These are phyloP conservation scores for Ophion slaviceki DNA, from an alignment of 2,888 invertebrate species.

Conservation along the genomic window DNA sequence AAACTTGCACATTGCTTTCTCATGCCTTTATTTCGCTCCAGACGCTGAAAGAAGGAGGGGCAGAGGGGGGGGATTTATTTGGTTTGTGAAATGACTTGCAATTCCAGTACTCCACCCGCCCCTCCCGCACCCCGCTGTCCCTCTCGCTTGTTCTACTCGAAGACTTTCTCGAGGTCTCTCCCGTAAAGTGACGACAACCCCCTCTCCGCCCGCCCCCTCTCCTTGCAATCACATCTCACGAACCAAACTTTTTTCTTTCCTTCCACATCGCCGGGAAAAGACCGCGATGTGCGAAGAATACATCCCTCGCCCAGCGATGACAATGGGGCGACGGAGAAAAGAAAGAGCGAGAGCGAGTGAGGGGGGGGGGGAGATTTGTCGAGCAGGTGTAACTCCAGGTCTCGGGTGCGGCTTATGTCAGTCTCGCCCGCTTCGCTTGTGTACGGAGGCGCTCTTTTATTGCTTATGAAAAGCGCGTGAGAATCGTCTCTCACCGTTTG, in stretches of 20 bases:
- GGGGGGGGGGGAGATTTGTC: not conserved
- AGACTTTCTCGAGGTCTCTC: slow-evolving; percentile 57
- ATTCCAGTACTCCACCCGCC: not conserved
- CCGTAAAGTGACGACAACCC: not conserved
- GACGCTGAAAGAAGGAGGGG: not conserved
- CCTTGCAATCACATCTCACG: not conserved
- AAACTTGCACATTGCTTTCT: too few relatives aligned
- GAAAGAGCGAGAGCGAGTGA: not conserved
- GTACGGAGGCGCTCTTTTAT: too few relatives aligned
- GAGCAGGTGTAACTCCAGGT: slow-evolving; percentile 54
- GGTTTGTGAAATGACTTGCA: slow-evolving; percentile 50
- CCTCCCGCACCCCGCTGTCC: not conserved
- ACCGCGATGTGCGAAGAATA: not conserved
- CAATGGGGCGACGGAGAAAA: not conserved
- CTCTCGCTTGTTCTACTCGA: slow-evolving; percentile 23
- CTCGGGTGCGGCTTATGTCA: slow-evolving; percentile 13
- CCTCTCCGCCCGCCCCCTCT: slow-evolving; percentile 26
- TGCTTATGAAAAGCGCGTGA: slow-evolving; percentile 40
- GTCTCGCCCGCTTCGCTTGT: slow-evolving; percentile 3
- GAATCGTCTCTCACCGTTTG: slow-evolving; percentile 16
- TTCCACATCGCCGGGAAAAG: slow-evolving; percentile 10
- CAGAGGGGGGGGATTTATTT: slow-evolving; percentile 49
- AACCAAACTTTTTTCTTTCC: not conserved
- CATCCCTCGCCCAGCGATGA: not conserved
- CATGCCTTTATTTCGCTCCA: too few relatives aligned